These are phyloP conservation scores for Leptonema lineaticorne DNA, from an alignment of 1,140 invertebrate species.

Conservation along the genomic window DNA sequence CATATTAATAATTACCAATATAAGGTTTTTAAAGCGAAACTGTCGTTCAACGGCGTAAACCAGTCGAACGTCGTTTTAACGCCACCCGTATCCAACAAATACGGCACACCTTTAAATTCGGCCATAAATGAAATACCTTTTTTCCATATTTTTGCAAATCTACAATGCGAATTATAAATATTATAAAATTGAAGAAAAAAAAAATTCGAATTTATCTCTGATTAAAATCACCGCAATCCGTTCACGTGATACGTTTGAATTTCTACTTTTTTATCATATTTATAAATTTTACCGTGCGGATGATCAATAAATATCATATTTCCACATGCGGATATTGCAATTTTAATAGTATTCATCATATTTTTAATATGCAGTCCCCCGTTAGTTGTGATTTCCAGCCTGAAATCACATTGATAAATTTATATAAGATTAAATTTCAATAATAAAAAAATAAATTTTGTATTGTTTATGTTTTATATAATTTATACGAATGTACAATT, in stretches of 20 bases:
- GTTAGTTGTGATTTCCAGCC: not conserved
- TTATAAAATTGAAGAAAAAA: not conserved
- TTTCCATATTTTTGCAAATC: conserved; percentile 17
- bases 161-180: not conserved
- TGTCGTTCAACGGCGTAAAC: not conserved
- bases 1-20: too few relatives aligned
- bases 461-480: not conserved
- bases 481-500: too few relatives aligned
- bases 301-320: not conserved
- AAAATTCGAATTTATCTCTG: not conserved
- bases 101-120: not conserved
- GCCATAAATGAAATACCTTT: conserved; percentile 7
- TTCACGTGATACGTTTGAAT: not conserved
- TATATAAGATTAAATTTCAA: too few relatives aligned
- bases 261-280: not conserved
- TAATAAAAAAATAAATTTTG: not conserved
- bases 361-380: not conserved
- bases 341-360: not conserved
- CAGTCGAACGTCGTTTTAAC: conserved; percentile 6
- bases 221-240: not conserved
- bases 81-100: conserved; percentile 5
- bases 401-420: not conserved
- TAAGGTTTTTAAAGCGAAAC: not conserved
- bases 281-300: not conserved
- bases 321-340: not conserved